Evolutionary conservation across 1,140 invertebrate genomes (phyloP), one percentile per base, ranked within the genome.

Genomic region (Pemphigus obesinymphae): DNA sequence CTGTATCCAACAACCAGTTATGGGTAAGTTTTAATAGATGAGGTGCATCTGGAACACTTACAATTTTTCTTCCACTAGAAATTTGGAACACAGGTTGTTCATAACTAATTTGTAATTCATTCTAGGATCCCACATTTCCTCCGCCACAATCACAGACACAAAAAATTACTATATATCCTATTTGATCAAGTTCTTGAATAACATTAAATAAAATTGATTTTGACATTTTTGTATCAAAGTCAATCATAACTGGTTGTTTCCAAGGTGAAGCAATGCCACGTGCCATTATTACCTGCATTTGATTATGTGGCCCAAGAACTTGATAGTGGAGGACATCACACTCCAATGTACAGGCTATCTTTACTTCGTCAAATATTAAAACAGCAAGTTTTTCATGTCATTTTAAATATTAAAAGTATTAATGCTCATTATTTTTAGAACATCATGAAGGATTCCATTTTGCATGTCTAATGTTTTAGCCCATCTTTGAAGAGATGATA

Each of bases 171-270:
- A 85, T 83, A 72, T 83, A 86, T 17, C 83, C 83, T 53, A 84
- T 82, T 45, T 83, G 66, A 82, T 86, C 83, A 23, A 87, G 75
- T 48, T 84, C 63, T 43, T 48, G 73, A 29, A 87, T 86, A 10
- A 86, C 73, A 37, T 83, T 29, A 0, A 83, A 53, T 15, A 88
- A 68, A 45, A 86, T 84, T 66, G 85, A 82, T 83, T 84, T 83
- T 23, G 85, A 85, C 58, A 87, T 85, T 82, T 84, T 85, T 63
- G 83, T 75, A 83, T 88, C 87, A 84, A 87, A 88, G 13, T 83
- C 84, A 13, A 85, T n/a, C 40, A 82, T 85, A 87, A 88, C 82
- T 15, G 84, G 85, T 82, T 88, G 87, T 75, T 87, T 86, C 87
- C 86, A 88, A 50, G 84, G 82, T n/a, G 70, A 82, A 75, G 85